phyloP scores from a whole-genome alignment of 2,113 vertebrate genomes.

The Caranx melampygus region DNA sequence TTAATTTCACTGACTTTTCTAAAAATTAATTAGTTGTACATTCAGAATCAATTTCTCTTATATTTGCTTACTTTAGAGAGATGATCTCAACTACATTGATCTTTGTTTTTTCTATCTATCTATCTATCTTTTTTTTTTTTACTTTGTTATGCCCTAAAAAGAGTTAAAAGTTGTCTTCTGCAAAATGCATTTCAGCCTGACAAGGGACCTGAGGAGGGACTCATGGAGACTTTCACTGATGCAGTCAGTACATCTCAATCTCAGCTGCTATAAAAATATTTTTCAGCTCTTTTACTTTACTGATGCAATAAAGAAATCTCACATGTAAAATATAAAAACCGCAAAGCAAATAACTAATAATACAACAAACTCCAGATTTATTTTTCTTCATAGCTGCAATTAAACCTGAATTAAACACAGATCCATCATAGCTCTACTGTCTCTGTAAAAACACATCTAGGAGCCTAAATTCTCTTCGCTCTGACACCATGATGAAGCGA shows the following conservation, averaged over 20 bases:
- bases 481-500: conserved; percentile 22
- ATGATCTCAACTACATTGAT: background rate
- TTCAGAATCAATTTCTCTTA: conserved; percentile 9
- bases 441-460: background rate
- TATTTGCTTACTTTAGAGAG: conserved; percentile 6
- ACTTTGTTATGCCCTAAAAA: background rate
- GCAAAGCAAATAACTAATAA: background rate
- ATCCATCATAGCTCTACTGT: conserved; percentile 11
- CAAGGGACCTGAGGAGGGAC: background rate
- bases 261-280: background rate
- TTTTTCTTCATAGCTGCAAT: background rate
- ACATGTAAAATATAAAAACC: background rate
- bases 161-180: conserved; percentile 25
- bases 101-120: background rate
- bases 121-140: background rate
- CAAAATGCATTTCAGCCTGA: conserved; percentile 17
- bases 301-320: conserved; percentile 3
- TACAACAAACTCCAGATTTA: background rate
- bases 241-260: conserved; percentile 13
- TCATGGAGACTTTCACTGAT: conserved; percentile 4
- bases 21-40: conserved; percentile 39
- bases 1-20: conserved; percentile 50
- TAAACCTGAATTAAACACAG: background rate
- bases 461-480: conserved; percentile 32
- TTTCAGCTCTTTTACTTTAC: conserved; percentile 6